Percentiles rank a stretch among this genome's conserved stretches.
phyloP scores from a whole-genome alignment of 2,888 invertebrate species.

The Epirrhoe tristata region DNA sequence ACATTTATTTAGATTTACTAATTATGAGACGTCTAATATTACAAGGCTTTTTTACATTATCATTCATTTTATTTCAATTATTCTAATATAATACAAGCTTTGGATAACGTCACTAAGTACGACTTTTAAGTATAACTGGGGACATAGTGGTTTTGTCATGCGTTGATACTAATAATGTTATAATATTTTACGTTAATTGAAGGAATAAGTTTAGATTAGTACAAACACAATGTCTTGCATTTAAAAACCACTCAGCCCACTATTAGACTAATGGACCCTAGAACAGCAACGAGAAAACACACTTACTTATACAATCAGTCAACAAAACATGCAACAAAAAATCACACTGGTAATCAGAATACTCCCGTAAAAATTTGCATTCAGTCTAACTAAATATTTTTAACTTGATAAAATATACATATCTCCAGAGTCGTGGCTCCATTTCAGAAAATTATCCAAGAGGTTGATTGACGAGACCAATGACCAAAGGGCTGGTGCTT shows the following conservation, averaged over 20 bases:
- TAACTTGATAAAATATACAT: too few relatives aligned
- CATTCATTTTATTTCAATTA: constrained; percentile 29
- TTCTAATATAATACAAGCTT: constrained; percentile 41
- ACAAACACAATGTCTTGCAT: background rate
- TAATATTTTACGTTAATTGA: too few relatives aligned
- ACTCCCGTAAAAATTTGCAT: too few relatives aligned
- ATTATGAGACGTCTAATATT: constrained; percentile 35
- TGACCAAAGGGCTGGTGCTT: too few relatives aligned
- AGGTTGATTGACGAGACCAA: too few relatives aligned
- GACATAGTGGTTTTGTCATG: background rate
- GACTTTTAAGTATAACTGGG: constrained; percentile 41
- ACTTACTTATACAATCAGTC: constrained; percentile 21
- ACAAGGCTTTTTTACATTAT: constrained; percentile 42
- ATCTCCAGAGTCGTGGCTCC: too few relatives aligned
- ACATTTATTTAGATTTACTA: constrained; percentile 31
- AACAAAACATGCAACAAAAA: background rate
- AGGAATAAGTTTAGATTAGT: background rate
- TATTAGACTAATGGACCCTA: constrained; percentile 38
- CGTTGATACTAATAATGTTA: background rate
- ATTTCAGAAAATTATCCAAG: too few relatives aligned
- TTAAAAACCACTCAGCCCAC: constrained; percentile 32
- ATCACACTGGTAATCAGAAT: too few relatives aligned
- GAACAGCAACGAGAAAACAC: constrained; percentile 25
- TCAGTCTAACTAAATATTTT: too few relatives aligned
- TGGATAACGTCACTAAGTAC: constrained; percentile 49